These are phyloP conservation scores for Latrodectus hesperus DNA, from an alignment of 2,888 invertebrate species.

Conservation along the genomic window DNA sequence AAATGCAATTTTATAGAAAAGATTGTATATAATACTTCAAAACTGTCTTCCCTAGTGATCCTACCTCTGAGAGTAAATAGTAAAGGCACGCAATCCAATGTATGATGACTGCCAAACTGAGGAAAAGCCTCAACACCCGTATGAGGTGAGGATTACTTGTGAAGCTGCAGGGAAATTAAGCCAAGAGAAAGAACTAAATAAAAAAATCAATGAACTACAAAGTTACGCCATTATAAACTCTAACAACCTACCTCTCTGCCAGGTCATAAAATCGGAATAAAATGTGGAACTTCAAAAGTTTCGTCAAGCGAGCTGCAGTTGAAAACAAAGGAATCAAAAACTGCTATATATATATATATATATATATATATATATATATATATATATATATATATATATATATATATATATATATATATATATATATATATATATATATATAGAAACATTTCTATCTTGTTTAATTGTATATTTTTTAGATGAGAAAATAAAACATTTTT, in stretches of 20 bases:
- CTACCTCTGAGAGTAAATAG: conserved; percentile 73
- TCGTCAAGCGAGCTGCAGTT: conserved; percentile 51
- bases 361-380: no score
- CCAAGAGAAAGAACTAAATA: neutral
- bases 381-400: no score
- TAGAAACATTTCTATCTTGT: no score
- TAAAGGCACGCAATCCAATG: conserved; percentile 75
- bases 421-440: no score
- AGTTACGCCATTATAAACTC: neutral
- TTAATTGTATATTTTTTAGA: no score
- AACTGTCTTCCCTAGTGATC: no score
- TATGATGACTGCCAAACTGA: conserved; percentile 73
- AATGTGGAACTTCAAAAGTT: conserved; percentile 62
- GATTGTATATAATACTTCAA: no score
- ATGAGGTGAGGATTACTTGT: conserved; percentile 74
- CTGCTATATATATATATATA: no score
- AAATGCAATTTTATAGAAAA: no score
- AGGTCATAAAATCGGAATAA: conserved; percentile 69
- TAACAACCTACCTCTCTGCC: conserved; percentile 59
- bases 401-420: no score
- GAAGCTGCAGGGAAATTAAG: conserved; percentile 71
- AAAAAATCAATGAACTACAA: neutral
- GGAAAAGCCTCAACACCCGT: conserved; percentile 73
- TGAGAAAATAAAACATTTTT: no score
- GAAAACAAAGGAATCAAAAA: neutral